Conservation (phyloP, 1,140 invertebrate genomes). For the Aphelenchoides fujianensis region DNA sequence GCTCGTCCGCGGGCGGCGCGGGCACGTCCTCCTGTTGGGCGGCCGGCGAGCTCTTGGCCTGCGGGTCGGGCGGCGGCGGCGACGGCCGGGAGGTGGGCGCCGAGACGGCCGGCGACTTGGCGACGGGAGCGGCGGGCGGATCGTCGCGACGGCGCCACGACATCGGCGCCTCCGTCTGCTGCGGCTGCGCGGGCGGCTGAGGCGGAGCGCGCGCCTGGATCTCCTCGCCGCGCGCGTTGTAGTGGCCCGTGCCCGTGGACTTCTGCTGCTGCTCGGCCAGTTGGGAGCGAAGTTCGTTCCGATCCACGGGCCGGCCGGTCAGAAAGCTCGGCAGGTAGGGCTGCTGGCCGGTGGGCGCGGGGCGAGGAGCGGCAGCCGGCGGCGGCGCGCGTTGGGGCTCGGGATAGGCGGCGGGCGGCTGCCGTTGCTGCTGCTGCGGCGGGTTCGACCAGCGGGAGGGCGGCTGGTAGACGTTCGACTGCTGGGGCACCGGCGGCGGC, state of each 20-base stretch:
- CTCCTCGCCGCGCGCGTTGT: slow-evolving; percentile 14
- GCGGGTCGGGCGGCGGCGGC: not conserved
- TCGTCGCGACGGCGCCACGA: not conserved
- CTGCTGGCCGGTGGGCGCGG: not conserved
- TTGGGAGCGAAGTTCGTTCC: not conserved
- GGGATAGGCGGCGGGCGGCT: not conserved
- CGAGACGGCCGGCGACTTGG: not conserved
- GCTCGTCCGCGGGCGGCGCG: not conserved
- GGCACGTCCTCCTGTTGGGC: no score
- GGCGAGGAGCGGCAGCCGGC: not conserved
- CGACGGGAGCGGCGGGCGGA: not conserved
- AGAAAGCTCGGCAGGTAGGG: not conserved
- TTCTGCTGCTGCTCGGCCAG: not conserved
- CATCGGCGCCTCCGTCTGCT: not conserved
- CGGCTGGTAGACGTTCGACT: not conserved
- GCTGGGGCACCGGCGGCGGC: not conserved
- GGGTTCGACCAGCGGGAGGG: not conserved
- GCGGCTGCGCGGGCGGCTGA: not conserved
- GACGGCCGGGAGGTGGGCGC: no score
- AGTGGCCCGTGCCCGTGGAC: slow-evolving; percentile 1
- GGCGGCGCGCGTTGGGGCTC: not conserved
- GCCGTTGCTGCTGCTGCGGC: not conserved
- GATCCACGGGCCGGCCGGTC: not conserved
- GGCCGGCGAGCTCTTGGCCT: not conserved
- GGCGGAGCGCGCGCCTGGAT: no score